phyloP scores from a whole-genome alignment of 2,113 vertebrate genomes.

The Chloebia gouldiae region DNA sequence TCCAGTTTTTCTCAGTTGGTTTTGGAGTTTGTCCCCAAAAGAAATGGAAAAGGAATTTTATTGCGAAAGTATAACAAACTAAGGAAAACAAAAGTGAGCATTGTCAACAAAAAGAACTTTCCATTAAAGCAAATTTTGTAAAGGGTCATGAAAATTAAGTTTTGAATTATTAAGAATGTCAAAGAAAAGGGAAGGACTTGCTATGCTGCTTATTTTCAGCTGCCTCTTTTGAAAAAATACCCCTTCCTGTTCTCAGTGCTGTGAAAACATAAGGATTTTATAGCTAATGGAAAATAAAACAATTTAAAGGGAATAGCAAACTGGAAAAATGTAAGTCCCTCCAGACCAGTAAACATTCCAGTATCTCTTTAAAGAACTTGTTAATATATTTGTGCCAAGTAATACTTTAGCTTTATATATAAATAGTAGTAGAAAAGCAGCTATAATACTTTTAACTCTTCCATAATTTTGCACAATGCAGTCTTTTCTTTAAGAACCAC shows the following conservation, averaged over 20 bases:
- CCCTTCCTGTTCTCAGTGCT: neutral
- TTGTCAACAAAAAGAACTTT: neutral
- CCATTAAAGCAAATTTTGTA: neutral
- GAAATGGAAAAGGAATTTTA: neutral
- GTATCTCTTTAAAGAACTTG: slow-evolving; percentile 35
- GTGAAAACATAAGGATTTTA: slow-evolving; percentile 27
- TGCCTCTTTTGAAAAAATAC: neutral
- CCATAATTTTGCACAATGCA: neutral
- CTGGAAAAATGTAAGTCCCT: slow-evolving; percentile 27
- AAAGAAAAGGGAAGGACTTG: neutral
- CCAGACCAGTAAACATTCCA: slow-evolving; percentile 19
- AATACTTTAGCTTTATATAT: slow-evolving; percentile 14
- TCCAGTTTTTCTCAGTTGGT: neutral
- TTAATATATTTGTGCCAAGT: slow-evolving; percentile 30
- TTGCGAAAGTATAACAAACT: neutral
- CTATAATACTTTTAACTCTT: slow-evolving; percentile 33
- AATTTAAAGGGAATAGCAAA: slow-evolving; percentile 17
- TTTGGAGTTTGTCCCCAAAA: neutral
- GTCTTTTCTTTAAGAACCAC: neutral
- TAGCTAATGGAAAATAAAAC: slow-evolving; percentile 29
- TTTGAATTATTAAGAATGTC: neutral
- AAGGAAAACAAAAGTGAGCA: neutral
- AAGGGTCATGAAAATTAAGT: neutral
- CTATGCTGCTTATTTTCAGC: neutral
- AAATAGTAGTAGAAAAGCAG: neutral